Conservation (phyloP, 2,113 vertebrate genomes). For the Aepyceros melampus region DNA sequence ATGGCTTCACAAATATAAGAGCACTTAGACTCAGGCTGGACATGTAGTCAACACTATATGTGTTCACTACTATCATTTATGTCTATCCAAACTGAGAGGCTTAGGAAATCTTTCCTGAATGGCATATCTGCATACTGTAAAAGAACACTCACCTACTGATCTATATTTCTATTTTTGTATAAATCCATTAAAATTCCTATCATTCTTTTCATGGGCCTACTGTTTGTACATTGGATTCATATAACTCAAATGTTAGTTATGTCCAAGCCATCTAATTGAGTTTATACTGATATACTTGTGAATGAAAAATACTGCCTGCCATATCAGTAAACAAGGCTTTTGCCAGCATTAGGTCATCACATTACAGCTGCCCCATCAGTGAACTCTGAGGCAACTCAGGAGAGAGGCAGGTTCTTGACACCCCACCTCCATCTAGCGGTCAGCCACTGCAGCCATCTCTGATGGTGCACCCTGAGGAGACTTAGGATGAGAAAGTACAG, state of each 20-base stretch:
- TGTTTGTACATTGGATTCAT: not conserved
- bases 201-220: not conserved
- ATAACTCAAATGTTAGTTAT: not conserved
- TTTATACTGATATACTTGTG: not conserved
- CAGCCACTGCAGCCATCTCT: not conserved
- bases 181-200: not conserved
- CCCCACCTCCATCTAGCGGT: rapidly evolving
- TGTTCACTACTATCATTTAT: not conserved
- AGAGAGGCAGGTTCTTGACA: not conserved
- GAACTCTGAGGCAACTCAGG: not conserved
- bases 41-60: no score
- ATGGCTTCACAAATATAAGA: not conserved
- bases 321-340: not conserved
- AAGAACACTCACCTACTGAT: not conserved
- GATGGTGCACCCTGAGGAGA: not conserved
- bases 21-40: not conserved
- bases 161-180: not conserved
- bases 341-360: not conserved
- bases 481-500: not conserved
- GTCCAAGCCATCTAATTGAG: not conserved
- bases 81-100: not conserved
- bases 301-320: not conserved
- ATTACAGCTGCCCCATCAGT: not conserved
- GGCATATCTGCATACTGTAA: not conserved
- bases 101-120: not conserved